A percentile compares a stretch with the other conserved stretches of the same genome.
Conservation (phyloP, 2,888 invertebrate species). For the Pyrrhosoma nymphula region DNA sequence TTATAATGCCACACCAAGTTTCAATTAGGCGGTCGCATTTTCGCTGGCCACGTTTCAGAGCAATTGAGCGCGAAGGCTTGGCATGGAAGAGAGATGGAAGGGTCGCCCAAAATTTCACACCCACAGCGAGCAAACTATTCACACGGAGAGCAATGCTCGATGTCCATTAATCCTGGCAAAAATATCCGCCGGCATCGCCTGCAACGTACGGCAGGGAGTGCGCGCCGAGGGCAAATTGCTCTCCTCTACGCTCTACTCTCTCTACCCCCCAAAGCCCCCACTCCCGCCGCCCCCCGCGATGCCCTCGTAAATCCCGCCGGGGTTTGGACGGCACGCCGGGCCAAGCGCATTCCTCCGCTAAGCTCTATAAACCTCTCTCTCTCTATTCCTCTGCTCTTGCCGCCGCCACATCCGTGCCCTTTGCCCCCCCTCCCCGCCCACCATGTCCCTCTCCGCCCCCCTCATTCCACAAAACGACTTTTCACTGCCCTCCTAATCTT, state of each 20-base stretch:
- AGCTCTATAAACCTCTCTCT: constrained; percentile 42
- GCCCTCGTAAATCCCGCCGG: constrained; percentile 7
- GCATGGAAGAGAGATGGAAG: background rate
- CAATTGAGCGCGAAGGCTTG: background rate
- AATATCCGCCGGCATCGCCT: background rate
- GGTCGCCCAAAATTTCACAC: background rate
- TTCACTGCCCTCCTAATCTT: background rate
- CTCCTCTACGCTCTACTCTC: background rate
- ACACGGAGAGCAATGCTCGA: constrained; percentile 1
- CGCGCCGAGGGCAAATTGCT: constrained; percentile 11
- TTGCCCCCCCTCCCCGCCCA: background rate
- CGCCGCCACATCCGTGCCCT: background rate
- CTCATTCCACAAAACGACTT: background rate
- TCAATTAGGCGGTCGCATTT: constrained; percentile 9
- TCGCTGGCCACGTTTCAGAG: background rate
- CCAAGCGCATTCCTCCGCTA: constrained; percentile 44
- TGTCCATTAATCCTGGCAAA: constrained; percentile 26
- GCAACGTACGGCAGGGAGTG: background rate
- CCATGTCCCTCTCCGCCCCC: too few relatives aligned
- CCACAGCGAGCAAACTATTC: constrained; percentile 23
- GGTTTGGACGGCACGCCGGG: background rate
- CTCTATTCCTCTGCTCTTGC: background rate
- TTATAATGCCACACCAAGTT: background rate
- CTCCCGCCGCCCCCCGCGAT: too few relatives aligned
- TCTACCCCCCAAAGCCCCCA: too few relatives aligned